phyloP scores from a whole-genome alignment of 2,113 vertebrate species.

The Callaeas wilsoni region DNA sequence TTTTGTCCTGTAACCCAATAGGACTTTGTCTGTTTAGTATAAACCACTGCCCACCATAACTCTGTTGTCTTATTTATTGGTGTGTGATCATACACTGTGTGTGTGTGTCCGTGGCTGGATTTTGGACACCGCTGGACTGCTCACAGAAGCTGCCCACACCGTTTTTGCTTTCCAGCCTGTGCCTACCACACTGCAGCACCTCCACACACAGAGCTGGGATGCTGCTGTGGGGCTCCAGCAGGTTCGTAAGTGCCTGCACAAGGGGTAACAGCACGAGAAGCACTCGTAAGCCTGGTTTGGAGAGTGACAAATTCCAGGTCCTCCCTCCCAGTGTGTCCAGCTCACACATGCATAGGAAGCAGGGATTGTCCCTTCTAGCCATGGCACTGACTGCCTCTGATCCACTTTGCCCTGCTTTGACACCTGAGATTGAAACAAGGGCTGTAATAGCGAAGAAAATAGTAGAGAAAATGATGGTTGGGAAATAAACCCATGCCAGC shows the following conservation, averaged over 20 bases:
- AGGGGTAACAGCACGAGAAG: neutral
- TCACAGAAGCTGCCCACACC: accelerated
- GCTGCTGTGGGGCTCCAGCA: neutral
- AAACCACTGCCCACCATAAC: neutral
- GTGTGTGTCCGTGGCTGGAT: accelerated
- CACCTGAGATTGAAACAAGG: neutral
- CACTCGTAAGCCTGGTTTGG: neutral
- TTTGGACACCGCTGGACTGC: neutral
- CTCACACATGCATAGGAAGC: neutral
- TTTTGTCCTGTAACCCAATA: neutral
- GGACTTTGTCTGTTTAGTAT: neutral
- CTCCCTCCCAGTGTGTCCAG: neutral
- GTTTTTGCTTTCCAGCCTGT: neutral
- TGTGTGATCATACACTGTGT: neutral
- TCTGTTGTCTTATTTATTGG: neutral
- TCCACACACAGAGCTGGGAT: neutral
- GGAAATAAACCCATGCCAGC: neutral
- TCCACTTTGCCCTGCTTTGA: neutral
- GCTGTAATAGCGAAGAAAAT: neutral
- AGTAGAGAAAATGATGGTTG: neutral
- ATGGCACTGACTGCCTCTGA: neutral
- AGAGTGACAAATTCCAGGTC: neutral
- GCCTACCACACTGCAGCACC: neutral
- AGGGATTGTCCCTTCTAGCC: neutral
- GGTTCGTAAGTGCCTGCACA: accelerated